Conservation (phyloP, 2,797 vertebrate genomes). For the Acomys russatus region DNA sequence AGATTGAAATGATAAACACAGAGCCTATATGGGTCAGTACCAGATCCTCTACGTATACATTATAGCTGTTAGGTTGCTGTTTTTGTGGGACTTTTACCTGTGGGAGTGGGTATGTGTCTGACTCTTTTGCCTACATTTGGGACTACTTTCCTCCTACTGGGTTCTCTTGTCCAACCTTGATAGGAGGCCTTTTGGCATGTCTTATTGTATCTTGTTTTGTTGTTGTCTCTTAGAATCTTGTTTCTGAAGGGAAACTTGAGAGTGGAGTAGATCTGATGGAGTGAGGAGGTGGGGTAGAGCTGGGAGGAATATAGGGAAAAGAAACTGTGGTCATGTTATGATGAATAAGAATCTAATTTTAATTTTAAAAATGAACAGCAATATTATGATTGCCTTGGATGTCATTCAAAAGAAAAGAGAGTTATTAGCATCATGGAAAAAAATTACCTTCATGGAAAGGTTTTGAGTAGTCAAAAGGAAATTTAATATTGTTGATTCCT, state of each 20-base stretch:
- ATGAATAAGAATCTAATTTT: neutral
- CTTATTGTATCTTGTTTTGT: neutral
- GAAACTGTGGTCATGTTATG: neutral
- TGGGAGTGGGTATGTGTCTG: neutral
- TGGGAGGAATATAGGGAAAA: neutral
- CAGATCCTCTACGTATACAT: neutral
- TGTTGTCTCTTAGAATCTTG: neutral
- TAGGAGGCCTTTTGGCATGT: neutral
- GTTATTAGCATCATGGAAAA: neutral
- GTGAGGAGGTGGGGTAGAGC: neutral
- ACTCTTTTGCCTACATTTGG: neutral
- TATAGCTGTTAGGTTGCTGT: neutral
- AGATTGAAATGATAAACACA: neutral
- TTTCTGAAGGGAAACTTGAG: neutral
- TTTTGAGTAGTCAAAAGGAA: slow-evolving; percentile 2
- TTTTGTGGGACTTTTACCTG: neutral
- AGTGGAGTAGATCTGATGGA: too few species aligned
- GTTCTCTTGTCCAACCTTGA: neutral
- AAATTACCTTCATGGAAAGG: neutral
- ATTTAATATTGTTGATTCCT: neutral
- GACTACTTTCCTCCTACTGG: neutral
- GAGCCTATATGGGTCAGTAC: neutral
- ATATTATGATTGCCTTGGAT: neutral
- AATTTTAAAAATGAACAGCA: neutral
- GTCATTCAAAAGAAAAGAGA: slow-evolving; percentile 28